phyloP scores from a whole-genome alignment of 2,888 invertebrate species.

The Sarcophaga rosellei region DNA sequence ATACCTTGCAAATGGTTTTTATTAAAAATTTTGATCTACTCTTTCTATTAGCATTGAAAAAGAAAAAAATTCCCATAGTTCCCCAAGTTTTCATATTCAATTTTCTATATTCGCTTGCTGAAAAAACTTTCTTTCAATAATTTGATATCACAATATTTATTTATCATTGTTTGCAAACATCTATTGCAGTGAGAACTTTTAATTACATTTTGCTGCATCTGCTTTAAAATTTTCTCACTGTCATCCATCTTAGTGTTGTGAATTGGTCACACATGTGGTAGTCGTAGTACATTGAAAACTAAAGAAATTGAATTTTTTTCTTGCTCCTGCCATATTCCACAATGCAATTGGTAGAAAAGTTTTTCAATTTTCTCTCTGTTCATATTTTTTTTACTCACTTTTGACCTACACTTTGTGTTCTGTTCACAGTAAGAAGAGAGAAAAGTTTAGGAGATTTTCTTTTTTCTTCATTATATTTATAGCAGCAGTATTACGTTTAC shows the following conservation, averaged over 20 bases:
- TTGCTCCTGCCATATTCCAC: not conserved
- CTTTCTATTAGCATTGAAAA: too few species aligned
- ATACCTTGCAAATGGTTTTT: too few species aligned
- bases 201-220: slow-evolving; percentile 35
- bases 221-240: slow-evolving; percentile 20
- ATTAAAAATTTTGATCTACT: too few species aligned
- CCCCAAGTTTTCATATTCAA: too few species aligned
- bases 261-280: slow-evolving; percentile 21
- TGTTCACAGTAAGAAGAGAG: slow-evolving; percentile 24
- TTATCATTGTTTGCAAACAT: not conserved
- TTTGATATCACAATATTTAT: too few species aligned
- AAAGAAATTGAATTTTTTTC: slow-evolving; percentile 22
- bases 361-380: not conserved
- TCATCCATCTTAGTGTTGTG: slow-evolving; percentile 9
- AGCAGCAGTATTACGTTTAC: slow-evolving; percentile 49
- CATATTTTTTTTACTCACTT: slow-evolving; percentile 33
- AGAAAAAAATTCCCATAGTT: too few species aligned
- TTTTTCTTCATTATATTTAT: slow-evolving; percentile 49
- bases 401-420: slow-evolving; percentile 39
- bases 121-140: too few species aligned
- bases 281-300: slow-evolving; percentile 7
- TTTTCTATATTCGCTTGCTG: too few species aligned
- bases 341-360: slow-evolving; percentile 11
- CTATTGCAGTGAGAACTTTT: slow-evolving; percentile 7
- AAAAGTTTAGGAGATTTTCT: slow-evolving; percentile 18